Evolutionary conservation across 2,113 vertebrate species (phyloP), one percentile per base, ranked within the genome.

Genomic region (Ctenomys sociabilis): DNA sequence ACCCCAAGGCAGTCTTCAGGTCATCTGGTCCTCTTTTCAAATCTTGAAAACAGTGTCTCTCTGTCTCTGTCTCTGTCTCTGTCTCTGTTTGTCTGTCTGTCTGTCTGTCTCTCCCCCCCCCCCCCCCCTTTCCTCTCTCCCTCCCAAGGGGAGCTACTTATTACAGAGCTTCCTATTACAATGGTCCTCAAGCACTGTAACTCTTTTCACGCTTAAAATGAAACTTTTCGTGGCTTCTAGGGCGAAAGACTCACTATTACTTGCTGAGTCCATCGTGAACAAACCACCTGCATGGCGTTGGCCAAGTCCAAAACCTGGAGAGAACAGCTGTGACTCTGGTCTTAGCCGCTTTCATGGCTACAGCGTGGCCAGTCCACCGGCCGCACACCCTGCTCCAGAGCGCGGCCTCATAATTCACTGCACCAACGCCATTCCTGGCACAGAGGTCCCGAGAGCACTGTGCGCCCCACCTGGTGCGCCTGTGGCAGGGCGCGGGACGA

Each of bases 381-480:
- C 6, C 4, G 11, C n/a, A 70, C 49, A n/a, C 66, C 40, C 19
- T 28, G 32, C 17, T 93, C 43, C n/a, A 68, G 61, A 52, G 11
- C 12, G 21, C 83, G 83, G 37, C 73, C 64, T 91, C 63, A 37
- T 16, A 37, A 43, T 70, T 10, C 32, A 5, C n/a, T 5, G 37
- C 1, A 49, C 43, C 28, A 6, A 19, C 32, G 85, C 26, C 82
- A 22, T 54, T 0, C 11, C 40, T 9, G 70, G 35, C 89, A 24
- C 54, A 0, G 35, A 70, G 21, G 61, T 75, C 28, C 63, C 10
- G 2, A 9, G 63, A 59, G 52, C 59, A 2, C 24, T 0, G n/a
- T 26, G 59, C 86, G n/a, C 63, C 73, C 86, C 94, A 97, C 96
- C 94, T 94, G 89, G 96, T 57, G 88, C 35, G 19, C 81, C n/a